Base-by-base conservation (phyloP, 2,113 vertebrate genomes). In the Cygnus buccinator region DNA sequence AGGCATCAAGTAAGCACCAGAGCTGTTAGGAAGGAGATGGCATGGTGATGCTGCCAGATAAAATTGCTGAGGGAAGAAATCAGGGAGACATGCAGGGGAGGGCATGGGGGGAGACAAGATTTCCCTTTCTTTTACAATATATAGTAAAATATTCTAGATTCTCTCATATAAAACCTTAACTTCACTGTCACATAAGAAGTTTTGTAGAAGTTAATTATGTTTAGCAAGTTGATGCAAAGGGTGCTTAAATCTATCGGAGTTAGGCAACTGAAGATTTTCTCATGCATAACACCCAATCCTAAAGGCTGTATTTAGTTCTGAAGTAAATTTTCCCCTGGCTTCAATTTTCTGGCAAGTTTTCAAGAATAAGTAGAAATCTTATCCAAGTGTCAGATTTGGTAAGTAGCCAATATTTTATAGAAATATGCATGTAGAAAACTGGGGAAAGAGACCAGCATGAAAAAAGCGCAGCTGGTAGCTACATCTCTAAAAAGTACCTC, bases 371-470 rank as follows among this genome's bases (percentile, higher is more conserved):
- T 72, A 87, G 77, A 94, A 91, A 87, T 65, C 82, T 72, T 76
- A 92, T 87, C 48, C n/a, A 78, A 87, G 91, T 92, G 73, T 92
- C n/a, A 81, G 70, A 71, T 86, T 92, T 94, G 91, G 73, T 81
- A 35, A 52, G 26, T 59, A 81, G 73, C 91, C 95, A 91, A 7
- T 82, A 75, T 84, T 93, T 95, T 93, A 29, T 33, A 83, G 72
- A 96, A 95, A 89, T 80, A 59, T 31, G 54, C 33, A n/a, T 94
- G 58, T 75, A 95, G 66, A 91, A 91, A 94, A 71, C 20, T 7
- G n/a, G 58, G 33, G 80, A 75, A 75, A 66, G 72, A 84, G 52
- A 29, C 22, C 71, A 68, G 35, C 70, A 58, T 81, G 61, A 31
- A 87, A 89, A 95, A 88, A 52, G 29, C 0, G 0, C 35, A 82